Evolutionary conservation across 2,888 invertebrate genomes (phyloP).

Genomic region (Pantelozetes paolii): DNA sequence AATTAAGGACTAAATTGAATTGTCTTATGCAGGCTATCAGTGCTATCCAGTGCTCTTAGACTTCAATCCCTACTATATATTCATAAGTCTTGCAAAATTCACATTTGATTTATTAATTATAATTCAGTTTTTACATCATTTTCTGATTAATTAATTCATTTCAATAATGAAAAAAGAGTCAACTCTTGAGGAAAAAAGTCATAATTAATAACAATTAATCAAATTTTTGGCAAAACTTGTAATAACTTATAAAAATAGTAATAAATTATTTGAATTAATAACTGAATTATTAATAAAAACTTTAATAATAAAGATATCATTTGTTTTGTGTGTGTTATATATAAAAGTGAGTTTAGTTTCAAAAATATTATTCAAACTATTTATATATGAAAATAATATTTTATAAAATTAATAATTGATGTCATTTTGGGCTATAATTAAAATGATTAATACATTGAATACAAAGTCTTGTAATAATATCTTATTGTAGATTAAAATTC

Average conservation of each 20-base stretch:
- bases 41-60: background rate
- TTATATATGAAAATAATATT: no score
- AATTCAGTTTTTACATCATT: background rate
- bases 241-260: background rate
- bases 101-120: conserved; percentile 17
- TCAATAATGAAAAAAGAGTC: conserved; percentile 13
- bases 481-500: no score
- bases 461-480: no score
- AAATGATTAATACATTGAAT: conserved; percentile 3
- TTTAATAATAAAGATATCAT: conserved; percentile 11
- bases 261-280: conserved; percentile 5
- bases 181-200: background rate
- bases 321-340: background rate
- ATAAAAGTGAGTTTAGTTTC: background rate
- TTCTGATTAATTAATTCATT: conserved; percentile 8
- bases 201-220: conserved; percentile 7
- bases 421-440: conserved; percentile 10
- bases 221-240: background rate
- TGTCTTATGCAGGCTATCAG: conserved; percentile 3
- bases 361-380: no score
- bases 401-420: conserved; percentile 15
- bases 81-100: no score
- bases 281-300: background rate
- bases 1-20: conserved; percentile 6
- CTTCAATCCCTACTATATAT: no score